phyloP scores from a whole-genome alignment of 2,113 vertebrate genomes.

The Cyanoderma ruficeps region DNA sequence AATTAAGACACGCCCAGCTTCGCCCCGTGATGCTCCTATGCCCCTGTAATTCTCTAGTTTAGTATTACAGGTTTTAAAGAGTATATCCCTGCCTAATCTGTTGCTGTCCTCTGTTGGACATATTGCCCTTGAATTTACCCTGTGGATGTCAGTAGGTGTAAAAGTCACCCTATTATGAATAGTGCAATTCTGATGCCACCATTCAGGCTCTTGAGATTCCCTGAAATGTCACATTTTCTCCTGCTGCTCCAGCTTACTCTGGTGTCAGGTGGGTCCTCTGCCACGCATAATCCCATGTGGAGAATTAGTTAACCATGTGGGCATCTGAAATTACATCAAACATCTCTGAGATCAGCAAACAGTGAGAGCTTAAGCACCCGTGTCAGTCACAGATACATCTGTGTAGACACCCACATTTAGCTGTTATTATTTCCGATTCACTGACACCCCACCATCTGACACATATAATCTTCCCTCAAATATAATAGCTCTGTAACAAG shows the following conservation, averaged over 20 bases:
- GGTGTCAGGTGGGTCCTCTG: not conserved
- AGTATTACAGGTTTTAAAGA: not conserved
- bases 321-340: not conserved
- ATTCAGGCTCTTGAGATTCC: not conserved
- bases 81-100: not conserved
- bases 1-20: too few relatives aligned
- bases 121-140: not conserved
- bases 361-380: not conserved
- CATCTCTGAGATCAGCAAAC: not conserved
- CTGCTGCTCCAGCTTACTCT: not conserved
- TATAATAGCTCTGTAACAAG: not conserved
- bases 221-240: not conserved
- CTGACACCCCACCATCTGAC: not conserved
- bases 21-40: too few relatives aligned
- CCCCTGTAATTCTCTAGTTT: not conserved
- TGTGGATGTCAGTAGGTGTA: not conserved
- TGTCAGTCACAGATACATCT: not conserved
- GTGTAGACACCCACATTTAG: not conserved
- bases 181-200: not conserved
- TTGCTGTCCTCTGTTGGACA: not conserved
- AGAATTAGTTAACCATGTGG: not conserved
- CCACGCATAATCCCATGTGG: not conserved
- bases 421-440: not conserved
- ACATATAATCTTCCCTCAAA: not conserved
- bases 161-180: not conserved